Evolutionary conservation across 2,797 vertebrate species (phyloP), one percentile per base, ranked within the genome.

Genomic region (Decapterus maruadsi): DNA sequence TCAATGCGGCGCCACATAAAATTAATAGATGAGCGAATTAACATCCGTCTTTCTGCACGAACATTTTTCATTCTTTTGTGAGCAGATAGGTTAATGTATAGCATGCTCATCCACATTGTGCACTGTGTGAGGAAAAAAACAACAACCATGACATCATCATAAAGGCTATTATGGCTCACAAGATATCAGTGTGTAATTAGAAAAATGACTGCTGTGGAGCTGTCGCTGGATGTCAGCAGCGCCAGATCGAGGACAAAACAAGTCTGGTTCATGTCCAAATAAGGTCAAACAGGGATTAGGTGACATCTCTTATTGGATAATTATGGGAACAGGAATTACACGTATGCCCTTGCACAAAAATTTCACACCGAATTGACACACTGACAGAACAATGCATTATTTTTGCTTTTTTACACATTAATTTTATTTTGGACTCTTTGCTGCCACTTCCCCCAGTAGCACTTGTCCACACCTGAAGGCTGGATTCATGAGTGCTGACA

Each of bases 251-350:
- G 63, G 55, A 80, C 57, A 76, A 81, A 83, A 80, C 43, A 55
- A 73, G 55, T 72, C 54, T 79, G 82, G 46, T 81, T 64, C 70
- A 55, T 72, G 53, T 86, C 72, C 72, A 82, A 81, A 77, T 71
- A 77, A 85, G 78, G 84, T 85, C 83, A 78, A 80, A 75, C 31
- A 19, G 31, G 76, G 78, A 82, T 82, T 78, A 80, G 77, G 56
- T 80, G 77, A 77, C 72, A 80, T 72, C 45, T 58, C 76, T 81
- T 85, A 72, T 57, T 67, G 16, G 72, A 75, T 86, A 70, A 85
- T 78, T 83, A 71, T 68, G 63, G 20, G 8, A 80, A 68, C 71
- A 80, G 13, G 65, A 67, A 67, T 78, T 58, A 56, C n/a, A 0
- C 4, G 3, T 43, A 40, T 77, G 75, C 43, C 76, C 29, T 72